Base-by-base conservation (phyloP, 2,113 vertebrate species). In the Ginglymostoma cirratum region DNA sequence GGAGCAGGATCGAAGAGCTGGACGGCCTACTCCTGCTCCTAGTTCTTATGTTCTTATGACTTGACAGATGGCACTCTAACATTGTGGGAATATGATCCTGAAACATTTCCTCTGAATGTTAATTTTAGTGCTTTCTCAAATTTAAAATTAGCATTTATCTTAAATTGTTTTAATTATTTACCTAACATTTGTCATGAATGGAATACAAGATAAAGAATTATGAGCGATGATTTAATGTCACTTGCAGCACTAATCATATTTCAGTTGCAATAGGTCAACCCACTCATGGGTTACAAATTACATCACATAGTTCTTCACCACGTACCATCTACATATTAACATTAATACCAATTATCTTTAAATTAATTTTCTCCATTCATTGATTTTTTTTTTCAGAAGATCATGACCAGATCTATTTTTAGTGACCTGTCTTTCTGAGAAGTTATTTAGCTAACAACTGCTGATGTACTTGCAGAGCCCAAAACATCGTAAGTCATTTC, bases 321-420 rank as follows among this genome's bases (percentile, higher is more conserved):
- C 24, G 24, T 95, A 48, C 48, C 66, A 48, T 72, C 5, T 48
- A 95, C 7, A 45, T 70, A 12, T 95, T 95, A 66, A 48, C 38
- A 69, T 95, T 48, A 95, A 48, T 95, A 95, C 48, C 17, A 95
- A 95, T 92, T 92, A 92, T 42, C 38, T 95, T 70, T 38, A 92
- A 66, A 92, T 92, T 66, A 66, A 66, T 93, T 95, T 95, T 52
- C 42, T 30, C 93, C 67, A 72, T 45, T 95, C 27, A 34, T 72
- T 52, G 67, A 48, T 48, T 95, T 34, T 48, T 19, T 19, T 93
- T 61, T 72, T 12, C 30, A 52, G 23, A 42, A 72, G 67, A 72
- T 95, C 67, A 30, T 72, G 94, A 95, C 69, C 69, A 45, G 19
- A 70, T 52, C 42, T 48, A 95, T 52, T 72, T 95, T 72, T 17